phyloP scores from a whole-genome alignment of 2,113 vertebrate genomes.

The Gopherus evgoodei region DNA sequence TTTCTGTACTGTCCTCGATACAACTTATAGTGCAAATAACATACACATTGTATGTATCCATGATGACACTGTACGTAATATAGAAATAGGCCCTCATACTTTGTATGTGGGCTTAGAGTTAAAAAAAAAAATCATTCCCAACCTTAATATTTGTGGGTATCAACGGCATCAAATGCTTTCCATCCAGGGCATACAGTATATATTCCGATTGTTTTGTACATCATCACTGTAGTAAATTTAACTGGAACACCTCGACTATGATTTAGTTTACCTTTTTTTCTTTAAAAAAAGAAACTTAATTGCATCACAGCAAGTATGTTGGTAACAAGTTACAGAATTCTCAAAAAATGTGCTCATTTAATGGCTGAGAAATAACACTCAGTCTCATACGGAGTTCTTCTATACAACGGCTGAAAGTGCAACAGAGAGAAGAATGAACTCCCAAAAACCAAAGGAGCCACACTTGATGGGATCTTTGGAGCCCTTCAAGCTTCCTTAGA shows the following conservation, averaged over 20 bases:
- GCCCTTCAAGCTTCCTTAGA: not conserved
- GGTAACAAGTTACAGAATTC: not conserved
- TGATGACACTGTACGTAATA: not conserved
- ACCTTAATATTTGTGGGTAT: rapidly evolving
- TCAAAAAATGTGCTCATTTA: not conserved
- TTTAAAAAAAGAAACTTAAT: conserved; percentile 6
- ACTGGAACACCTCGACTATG: not conserved
- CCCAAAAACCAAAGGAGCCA: not conserved
- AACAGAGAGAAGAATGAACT: not conserved
- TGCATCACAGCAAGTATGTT: not conserved
- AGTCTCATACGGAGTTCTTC: not conserved
- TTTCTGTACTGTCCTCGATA: not conserved
- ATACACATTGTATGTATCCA: not conserved
- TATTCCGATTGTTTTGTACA: not conserved
- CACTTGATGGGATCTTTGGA: too few species aligned
- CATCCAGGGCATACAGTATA: not conserved
- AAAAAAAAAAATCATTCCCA: not conserved
- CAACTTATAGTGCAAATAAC: not conserved
- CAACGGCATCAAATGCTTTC: not conserved
- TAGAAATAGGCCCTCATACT: not conserved
- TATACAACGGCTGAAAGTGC: not conserved
- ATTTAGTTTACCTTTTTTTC: conserved; percentile 23
- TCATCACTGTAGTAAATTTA: not conserved
- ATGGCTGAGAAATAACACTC: not conserved
- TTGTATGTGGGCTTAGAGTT: not conserved